phyloP scores from a whole-genome alignment of 1,140 invertebrate genomes.

The Drosophila pseudoananassae region DNA sequence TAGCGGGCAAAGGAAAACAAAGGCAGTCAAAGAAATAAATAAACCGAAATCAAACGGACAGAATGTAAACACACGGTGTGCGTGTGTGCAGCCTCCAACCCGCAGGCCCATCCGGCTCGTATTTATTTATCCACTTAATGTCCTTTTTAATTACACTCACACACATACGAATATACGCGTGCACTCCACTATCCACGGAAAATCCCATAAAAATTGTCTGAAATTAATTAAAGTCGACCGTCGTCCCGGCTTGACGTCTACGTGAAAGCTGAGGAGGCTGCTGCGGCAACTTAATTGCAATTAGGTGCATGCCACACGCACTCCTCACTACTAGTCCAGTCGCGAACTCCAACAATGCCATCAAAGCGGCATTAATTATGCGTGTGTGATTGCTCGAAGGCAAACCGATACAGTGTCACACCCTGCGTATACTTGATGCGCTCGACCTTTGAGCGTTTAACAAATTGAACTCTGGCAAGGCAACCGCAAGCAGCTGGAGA shows the following conservation, averaged over 20 bases:
- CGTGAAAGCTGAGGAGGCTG: conserved; percentile 24
- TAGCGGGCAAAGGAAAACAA: conserved; percentile 35
- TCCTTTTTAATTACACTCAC: conserved; percentile 62
- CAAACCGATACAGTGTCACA: conserved; percentile 16
- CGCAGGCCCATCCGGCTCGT: conserved; percentile 36
- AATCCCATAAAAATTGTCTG: conserved; percentile 41
- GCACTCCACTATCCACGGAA: conserved; percentile 6
- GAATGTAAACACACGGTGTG: conserved; percentile 39
- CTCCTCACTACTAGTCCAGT: neutral
- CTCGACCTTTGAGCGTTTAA: conserved; percentile 29
- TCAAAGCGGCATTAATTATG: conserved; percentile 59
- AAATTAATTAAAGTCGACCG: conserved; percentile 55
- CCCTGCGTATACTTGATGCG: conserved; percentile 24
- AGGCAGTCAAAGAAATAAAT: conserved; percentile 44
- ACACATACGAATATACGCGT: neutral
- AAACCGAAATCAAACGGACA: conserved; percentile 40
- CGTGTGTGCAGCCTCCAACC: neutral
- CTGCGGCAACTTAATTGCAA: conserved; percentile 68
- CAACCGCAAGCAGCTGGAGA: conserved; percentile 41
- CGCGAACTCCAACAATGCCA: conserved; percentile 37
- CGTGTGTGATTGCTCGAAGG: conserved; percentile 38
- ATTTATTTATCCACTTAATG: conserved; percentile 71
- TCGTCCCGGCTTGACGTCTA: conserved; percentile 38
- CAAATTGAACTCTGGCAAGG: conserved; percentile 30
- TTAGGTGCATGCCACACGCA: conserved; percentile 42